Percentiles rank a stretch among this genome's conserved stretches.
phyloP scores from a whole-genome alignment of 2,888 invertebrate species.

The Agrotis ipsilon region DNA sequence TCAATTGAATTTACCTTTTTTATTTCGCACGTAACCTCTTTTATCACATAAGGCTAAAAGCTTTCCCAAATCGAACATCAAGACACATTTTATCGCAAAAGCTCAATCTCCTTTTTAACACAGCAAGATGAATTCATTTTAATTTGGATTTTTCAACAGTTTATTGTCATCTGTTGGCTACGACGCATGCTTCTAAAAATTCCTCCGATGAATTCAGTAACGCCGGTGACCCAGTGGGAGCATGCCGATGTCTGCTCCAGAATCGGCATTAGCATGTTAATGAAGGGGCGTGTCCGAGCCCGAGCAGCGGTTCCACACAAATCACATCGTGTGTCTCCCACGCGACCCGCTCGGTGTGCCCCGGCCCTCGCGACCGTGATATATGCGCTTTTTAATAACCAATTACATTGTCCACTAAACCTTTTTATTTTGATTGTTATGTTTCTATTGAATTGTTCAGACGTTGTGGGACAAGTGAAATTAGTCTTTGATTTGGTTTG shows the following conservation, averaged over 20 bases:
- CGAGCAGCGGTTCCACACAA: constrained; percentile 74
- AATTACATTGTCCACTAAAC: constrained; percentile 82
- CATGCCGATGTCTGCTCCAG: constrained; percentile 75
- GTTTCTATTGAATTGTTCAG: constrained; percentile 41
- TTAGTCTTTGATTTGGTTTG: constrained; percentile 6
- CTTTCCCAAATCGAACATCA: neutral
- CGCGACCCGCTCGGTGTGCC: constrained; percentile 68
- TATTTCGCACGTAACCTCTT: constrained; percentile 25
- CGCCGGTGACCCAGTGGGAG: constrained; percentile 60
- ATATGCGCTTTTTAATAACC: constrained; percentile 89
- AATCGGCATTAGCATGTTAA: constrained; percentile 89
- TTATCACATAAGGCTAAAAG: constrained; percentile 2
- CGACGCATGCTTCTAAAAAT: neutral
- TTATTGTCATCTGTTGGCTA: neutral
- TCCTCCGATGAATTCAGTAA: constrained; percentile 19
- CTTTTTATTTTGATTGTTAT: constrained; percentile 53
- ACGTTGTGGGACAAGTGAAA: constrained; percentile 14
- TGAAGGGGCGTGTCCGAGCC: constrained; percentile 83
- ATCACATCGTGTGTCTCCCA: constrained; percentile 80
- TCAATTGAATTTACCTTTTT: constrained; percentile 52
- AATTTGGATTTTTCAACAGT: no score
- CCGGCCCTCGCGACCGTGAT: constrained; percentile 75
- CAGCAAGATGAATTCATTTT: no score
- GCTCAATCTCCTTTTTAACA: no score
- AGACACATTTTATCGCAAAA: neutral